Percentiles rank a stretch among this genome's conserved stretches.
These are phyloP conservation scores for Tapirus terrestris DNA, from an alignment of 2,113 vertebrate species.

Conservation along the genomic window DNA sequence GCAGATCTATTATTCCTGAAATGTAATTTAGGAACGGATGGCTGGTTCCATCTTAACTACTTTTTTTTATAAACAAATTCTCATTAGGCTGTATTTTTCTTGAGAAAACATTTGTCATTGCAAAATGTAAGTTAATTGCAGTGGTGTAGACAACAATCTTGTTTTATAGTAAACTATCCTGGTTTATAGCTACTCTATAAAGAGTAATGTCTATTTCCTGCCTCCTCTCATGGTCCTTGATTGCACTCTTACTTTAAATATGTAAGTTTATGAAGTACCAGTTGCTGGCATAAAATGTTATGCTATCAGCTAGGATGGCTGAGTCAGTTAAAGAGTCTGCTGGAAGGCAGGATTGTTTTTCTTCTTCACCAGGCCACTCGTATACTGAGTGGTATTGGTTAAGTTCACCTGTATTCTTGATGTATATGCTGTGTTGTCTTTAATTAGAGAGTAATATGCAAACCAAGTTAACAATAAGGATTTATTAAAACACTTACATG, in stretches of 20 bases:
- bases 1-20: not conserved
- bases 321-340: not conserved
- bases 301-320: not conserved
- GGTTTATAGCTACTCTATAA: not conserved
- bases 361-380: not conserved
- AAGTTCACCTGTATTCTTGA: not conserved
- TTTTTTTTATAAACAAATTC: not conserved
- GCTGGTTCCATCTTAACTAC: not conserved
- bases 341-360: not conserved
- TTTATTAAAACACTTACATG: not conserved
- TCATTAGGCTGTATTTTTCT: not conserved
- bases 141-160: not conserved
- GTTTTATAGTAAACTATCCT: not conserved
- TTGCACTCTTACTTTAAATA: not conserved
- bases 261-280: not conserved
- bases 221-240: not conserved
- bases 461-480: not conserved
- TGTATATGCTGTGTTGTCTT: not conserved
- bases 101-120: not conserved
- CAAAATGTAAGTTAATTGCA: not conserved
- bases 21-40: not conserved
- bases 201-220: not conserved
- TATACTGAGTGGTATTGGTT: not conserved
- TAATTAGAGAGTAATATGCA: not conserved
- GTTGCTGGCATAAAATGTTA: not conserved